Base-by-base conservation (phyloP, 53 echinoderm and acorn worm genomes). In the Mesocentrotus franciscanus region DNA sequence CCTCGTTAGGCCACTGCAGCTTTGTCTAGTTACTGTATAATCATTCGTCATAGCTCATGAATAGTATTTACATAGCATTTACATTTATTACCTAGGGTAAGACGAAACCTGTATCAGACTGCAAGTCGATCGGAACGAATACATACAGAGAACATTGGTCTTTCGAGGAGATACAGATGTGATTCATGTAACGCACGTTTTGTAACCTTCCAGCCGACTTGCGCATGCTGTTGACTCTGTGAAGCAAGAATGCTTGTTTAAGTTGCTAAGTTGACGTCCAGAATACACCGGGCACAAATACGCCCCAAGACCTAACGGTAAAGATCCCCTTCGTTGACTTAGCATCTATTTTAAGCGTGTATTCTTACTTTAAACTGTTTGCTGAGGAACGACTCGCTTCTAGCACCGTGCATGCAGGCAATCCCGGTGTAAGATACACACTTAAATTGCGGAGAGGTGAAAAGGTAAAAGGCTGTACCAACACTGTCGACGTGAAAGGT, bases 361-460 rank as follows among this genome's bases (percentile, higher is more conserved):
- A 58, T 87, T 87, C 87, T 87, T 87, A 87, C 87, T 87, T 87
- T 87, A 87, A 87, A 58, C 87, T 87, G 87, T 87, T 87, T 87
- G 87, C 87, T 13, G 15, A 56, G 87, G 87, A 87, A 58, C 57
- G 29, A 27, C 15, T 56, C n/a, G 87, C 56, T 87, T 58, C 12
- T 26, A 56, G 56, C 87, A 58, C 39, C 11, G 42, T 64, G 16
- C 61, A 61, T 61, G 14, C 64, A 27, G 57, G 58, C 87, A 39
- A 81, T 87, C 58, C 58, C 58, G 12, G 87, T 87, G 57, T 57
- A 58, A 58, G 39, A 27, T 58, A 58, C 87, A 87, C 87, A 87
- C 57, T 58, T 87, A 26, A 58, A 26, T 58, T 87, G 27, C 64
- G 58, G 29, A 87, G 59, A 87, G 87, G 58, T 87, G 87, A 87